phyloP scores from a whole-genome alignment of 1,140 invertebrate species.

The Drosophila varians region DNA sequence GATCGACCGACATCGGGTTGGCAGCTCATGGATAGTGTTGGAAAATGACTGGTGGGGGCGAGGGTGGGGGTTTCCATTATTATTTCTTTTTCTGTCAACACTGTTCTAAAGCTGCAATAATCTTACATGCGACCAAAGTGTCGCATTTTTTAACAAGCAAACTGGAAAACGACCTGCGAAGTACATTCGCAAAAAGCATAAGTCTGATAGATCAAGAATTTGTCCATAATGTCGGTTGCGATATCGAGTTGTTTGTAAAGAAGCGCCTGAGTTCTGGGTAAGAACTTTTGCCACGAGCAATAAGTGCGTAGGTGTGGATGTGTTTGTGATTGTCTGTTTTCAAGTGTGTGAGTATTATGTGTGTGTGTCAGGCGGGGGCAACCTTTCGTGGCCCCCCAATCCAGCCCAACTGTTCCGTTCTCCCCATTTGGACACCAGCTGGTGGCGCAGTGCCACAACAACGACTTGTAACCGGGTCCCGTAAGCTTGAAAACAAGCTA shows the following conservation, averaged over 20 bases:
- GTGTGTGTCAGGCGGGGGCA: constrained; percentile 28
- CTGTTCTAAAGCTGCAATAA: background rate
- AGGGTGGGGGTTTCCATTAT: too few species aligned
- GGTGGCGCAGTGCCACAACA: constrained; percentile 22
- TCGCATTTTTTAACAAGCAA: constrained; percentile 70
- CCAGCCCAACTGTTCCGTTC: background rate
- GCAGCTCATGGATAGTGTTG: background rate
- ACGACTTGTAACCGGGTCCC: constrained; percentile 32
- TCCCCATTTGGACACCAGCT: constrained; percentile 40
- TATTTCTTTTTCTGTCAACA: too few species aligned
- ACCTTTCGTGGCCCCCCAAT: constrained; percentile 1
- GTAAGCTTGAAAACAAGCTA: constrained; percentile 24
- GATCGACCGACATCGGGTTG: background rate
- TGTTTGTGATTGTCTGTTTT: constrained; percentile 24
- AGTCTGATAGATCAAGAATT: constrained; percentile 79
- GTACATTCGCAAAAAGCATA: constrained; percentile 60
- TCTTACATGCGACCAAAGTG: constrained; percentile 5
- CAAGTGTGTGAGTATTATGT: constrained; percentile 7
- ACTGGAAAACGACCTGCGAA: constrained; percentile 67
- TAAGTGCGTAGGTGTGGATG: constrained; percentile 40
- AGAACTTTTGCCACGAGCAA: constrained; percentile 62
- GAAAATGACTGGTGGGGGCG: background rate
- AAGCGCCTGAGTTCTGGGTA: constrained; percentile 73
- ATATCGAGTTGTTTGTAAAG: constrained; percentile 77
- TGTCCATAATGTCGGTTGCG: constrained; percentile 78